Conservation (phyloP, 2,113 vertebrate genomes). For the Chloropsis hardwickii region DNA sequence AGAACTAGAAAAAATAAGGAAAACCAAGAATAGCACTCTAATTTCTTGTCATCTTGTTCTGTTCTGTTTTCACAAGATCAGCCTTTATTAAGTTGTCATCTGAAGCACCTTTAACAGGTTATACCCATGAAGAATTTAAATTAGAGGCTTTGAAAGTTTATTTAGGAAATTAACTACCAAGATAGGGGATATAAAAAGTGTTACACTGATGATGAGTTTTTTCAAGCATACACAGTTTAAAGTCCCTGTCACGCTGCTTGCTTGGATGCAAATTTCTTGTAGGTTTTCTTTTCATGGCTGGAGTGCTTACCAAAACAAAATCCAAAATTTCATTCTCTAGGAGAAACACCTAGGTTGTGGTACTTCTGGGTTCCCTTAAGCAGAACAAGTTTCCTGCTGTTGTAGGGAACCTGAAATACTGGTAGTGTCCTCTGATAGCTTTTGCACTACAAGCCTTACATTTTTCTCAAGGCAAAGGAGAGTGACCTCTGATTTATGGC, state of each 20-base stretch:
- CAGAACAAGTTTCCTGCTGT: not conserved
- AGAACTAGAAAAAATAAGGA: not conserved
- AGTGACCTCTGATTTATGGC: not conserved
- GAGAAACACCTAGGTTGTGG: not conserved
- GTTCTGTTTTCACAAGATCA: constrained; percentile 40
- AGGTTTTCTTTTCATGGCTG: not conserved
- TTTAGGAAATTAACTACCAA: not conserved
- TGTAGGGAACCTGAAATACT: not conserved
- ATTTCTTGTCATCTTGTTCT: constrained; percentile 41
- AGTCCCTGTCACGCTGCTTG: not conserved
- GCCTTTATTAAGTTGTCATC: constrained; percentile 41
- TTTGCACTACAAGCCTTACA: not conserved
- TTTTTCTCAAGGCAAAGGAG: not conserved
- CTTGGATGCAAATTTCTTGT: not conserved
- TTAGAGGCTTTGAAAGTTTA: not conserved
- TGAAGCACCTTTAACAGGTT: constrained; percentile 27
- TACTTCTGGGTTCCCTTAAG: not conserved
- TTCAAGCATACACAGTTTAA: not conserved
- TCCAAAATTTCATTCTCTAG: not conserved
- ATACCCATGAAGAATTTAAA: constrained; percentile 14
- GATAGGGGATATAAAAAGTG: not conserved
- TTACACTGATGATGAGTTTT: not conserved
- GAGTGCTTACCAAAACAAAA: not conserved
- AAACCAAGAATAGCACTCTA: constrained; percentile 32
- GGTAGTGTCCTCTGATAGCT: not conserved